These are phyloP conservation scores for Drosophila paramelanica DNA, from an alignment of 2,888 invertebrate species.

Conservation along the genomic window DNA sequence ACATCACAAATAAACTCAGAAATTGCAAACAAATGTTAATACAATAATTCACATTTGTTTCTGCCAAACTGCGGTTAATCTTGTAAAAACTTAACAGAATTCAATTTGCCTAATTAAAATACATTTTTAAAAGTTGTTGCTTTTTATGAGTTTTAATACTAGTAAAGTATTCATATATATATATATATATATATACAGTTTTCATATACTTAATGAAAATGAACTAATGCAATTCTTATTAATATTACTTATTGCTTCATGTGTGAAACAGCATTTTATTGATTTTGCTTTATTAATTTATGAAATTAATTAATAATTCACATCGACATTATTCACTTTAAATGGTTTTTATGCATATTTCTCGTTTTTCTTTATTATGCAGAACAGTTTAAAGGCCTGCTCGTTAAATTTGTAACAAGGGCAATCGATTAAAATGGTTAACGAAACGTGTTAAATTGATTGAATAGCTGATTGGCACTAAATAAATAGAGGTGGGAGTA, in stretches of 20 bases:
- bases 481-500: conserved; percentile 2
- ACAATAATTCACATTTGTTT: not conserved
- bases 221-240: conserved; percentile 16
- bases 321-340: conserved; percentile 12
- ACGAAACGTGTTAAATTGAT: conserved; percentile 43
- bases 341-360: not conserved
- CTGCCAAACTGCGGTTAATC: not conserved
- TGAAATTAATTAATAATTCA: conserved; percentile 31
- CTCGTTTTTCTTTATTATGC: not conserved
- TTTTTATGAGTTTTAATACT: not conserved
- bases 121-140: not conserved
- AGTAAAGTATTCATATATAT: not conserved
- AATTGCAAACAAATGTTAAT: too few species aligned
- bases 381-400: conserved; percentile 17
- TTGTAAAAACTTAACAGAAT: not conserved
- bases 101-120: not conserved
- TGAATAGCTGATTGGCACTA: conserved; percentile 13
- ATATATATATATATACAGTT: too few species aligned
- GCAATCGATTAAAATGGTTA: conserved; percentile 37
- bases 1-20: not conserved
- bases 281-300: conserved; percentile 17
- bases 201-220: not conserved
- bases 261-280: not conserved
- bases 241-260: not conserved
- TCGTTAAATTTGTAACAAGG: conserved; percentile 18